These are phyloP conservation scores for Lasioglossum vierecki DNA, from an alignment of 2,888 invertebrate species.

Conservation along the genomic window DNA sequence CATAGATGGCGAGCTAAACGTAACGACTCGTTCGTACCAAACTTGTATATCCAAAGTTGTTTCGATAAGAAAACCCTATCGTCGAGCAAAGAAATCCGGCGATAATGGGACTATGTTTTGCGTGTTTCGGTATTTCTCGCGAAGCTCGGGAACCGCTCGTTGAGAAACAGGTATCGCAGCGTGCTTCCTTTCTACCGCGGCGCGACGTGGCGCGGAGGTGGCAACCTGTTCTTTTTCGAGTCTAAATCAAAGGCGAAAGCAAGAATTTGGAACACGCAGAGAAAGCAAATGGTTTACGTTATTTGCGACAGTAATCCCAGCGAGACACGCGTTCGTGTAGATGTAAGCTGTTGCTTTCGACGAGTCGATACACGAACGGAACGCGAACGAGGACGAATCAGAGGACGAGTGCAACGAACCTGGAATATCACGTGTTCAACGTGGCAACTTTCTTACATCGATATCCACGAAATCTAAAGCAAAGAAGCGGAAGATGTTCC, in stretches of 20 bases:
- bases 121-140: background rate
- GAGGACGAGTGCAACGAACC: background rate
- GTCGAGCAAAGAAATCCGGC: background rate
- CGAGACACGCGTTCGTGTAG: background rate
- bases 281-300: slow-evolving; percentile 35
- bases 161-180: slow-evolving; percentile 31
- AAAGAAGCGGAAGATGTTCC: too few species aligned
- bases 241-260: slow-evolving; percentile 42
- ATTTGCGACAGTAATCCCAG: slow-evolving; percentile 18
- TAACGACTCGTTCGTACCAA: too few species aligned
- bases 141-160: background rate
- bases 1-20: too few species aligned
- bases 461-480: too few species aligned
- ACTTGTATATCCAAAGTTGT: too few species aligned
- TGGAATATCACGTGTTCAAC: too few species aligned
- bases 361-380: background rate
- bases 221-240: too few species aligned
- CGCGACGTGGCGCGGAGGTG: too few species aligned
- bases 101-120: slow-evolving; percentile 5
- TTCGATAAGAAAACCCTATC: too few species aligned
- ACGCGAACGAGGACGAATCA: too few species aligned
- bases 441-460: too few species aligned
- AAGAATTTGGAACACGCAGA: slow-evolving; percentile 28
- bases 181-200: slow-evolving; percentile 12
- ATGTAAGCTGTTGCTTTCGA: background rate